Percentiles rank a stretch among this genome's conserved stretches.
Evolutionary conservation across 1,140 invertebrate genomes (phyloP).

Genomic region (Nautilus pompilius): DNA sequence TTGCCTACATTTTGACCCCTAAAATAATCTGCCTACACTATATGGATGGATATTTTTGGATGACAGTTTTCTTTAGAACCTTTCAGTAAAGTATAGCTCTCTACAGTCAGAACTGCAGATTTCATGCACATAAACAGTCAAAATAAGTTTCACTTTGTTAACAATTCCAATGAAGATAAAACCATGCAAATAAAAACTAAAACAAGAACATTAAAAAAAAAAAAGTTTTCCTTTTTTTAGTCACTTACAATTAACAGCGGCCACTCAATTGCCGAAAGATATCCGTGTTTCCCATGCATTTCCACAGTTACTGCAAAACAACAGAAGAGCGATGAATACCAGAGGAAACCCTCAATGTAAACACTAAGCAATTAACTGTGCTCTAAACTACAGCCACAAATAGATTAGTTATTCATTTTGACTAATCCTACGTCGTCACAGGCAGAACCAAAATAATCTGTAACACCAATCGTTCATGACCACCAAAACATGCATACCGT

Average conservation of each 20-base stretch:
- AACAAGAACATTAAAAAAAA: background rate
- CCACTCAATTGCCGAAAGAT: constrained; percentile 73
- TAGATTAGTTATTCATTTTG: constrained; percentile 8
- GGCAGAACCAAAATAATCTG: constrained; percentile 1
- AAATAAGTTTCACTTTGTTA: too few relatives aligned
- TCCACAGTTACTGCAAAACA: constrained; percentile 33
- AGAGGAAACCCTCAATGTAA: too few relatives aligned
- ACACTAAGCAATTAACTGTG: constrained; percentile 2
- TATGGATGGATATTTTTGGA: too few relatives aligned
- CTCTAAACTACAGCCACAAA: constrained; percentile 5
- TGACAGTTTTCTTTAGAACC: too few relatives aligned
- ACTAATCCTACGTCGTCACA: background rate
- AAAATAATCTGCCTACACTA: too few relatives aligned
- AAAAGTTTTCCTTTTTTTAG: background rate
- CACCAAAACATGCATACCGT: background rate
- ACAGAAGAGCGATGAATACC: too few relatives aligned
- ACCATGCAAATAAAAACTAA: too few relatives aligned
- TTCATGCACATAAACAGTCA: too few relatives aligned
- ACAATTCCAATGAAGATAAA: too few relatives aligned
- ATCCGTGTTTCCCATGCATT: constrained; percentile 66
- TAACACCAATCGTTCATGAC: background rate
- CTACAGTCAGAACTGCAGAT: too few relatives aligned
- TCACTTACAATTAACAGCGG: constrained; percentile 65
- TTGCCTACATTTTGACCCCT: too few relatives aligned
- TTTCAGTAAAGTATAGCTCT: too few relatives aligned